Conservation (phyloP, 2,888 invertebrate genomes). For the Tetragonula carbonaria region DNA sequence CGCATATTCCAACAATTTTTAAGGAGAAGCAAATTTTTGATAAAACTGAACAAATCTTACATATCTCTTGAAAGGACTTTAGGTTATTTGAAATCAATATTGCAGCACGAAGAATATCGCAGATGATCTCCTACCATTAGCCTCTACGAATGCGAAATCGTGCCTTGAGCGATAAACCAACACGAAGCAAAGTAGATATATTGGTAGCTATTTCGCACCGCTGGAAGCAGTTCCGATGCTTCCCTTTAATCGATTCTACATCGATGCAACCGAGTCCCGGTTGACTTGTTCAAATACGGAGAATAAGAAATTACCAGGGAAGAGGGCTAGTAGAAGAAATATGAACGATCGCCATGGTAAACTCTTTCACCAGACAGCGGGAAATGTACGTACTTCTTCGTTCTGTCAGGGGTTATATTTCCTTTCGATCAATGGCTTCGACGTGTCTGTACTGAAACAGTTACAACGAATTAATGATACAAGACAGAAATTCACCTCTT, state of each 20-base stretch:
- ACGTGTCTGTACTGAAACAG: slow-evolving; percentile 15
- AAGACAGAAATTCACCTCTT: slow-evolving; percentile 8
- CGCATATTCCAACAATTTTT: too few relatives aligned
- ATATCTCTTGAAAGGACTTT: neutral
- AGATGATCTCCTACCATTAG: neutral
- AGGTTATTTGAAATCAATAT: neutral
- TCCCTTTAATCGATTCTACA: slow-evolving; percentile 21
- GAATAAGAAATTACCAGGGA: slow-evolving; percentile 13
- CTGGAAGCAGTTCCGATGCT: slow-evolving; percentile 6
- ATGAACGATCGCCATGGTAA: slow-evolving; percentile 15
- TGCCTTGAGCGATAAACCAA: slow-evolving; percentile 17
- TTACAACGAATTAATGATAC: slow-evolving; percentile 25
- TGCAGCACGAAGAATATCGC: neutral
- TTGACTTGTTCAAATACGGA: slow-evolving; percentile 26
- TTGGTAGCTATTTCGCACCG: slow-evolving; percentile 10
- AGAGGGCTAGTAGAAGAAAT: neutral
- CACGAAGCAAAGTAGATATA: neutral
- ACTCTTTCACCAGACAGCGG: neutral
- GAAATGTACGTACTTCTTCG: slow-evolving; percentile 4
- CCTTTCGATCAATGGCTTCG: slow-evolving; percentile 16
- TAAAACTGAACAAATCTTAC: neutral
- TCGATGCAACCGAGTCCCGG: slow-evolving; percentile 6
- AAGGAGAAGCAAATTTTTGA: too few relatives aligned
- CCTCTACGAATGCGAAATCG: neutral
- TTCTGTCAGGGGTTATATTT: slow-evolving; percentile 13